phyloP scores from a whole-genome alignment of 1,140 invertebrate genomes.

The Halyomorpha halys region DNA sequence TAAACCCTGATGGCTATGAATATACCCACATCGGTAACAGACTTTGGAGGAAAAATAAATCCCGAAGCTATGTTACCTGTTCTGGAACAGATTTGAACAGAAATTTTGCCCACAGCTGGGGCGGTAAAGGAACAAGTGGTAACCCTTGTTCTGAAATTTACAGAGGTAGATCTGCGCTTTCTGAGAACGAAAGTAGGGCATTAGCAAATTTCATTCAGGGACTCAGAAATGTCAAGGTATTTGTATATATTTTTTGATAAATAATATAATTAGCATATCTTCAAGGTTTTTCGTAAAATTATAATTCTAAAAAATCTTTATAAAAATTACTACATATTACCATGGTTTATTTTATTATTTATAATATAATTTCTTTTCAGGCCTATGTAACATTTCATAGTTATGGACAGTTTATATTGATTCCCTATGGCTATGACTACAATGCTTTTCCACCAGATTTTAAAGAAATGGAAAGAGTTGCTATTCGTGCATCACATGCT shows the following conservation, averaged over 20 bases:
- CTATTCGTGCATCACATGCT: conserved; percentile 53
- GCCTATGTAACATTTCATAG: conserved; percentile 55
- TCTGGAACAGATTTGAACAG: conserved; percentile 55
- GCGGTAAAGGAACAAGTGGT: conserved; percentile 55
- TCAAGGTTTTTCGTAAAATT: too few relatives aligned
- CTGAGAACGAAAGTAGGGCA: conserved; percentile 68
- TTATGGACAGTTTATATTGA: conserved; percentile 55
- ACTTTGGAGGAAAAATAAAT: conserved; percentile 73
- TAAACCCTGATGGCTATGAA: conserved; percentile 53
- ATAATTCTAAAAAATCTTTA: too few relatives aligned
- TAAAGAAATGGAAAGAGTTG: conserved; percentile 49
- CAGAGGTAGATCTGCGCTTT: conserved; percentile 64
- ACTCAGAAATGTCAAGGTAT: too few relatives aligned
- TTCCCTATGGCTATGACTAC: conserved; percentile 54
- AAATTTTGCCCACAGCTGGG: conserved; percentile 58
- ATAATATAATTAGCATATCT: too few relatives aligned
- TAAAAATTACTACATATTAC: too few relatives aligned
- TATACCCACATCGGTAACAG: conserved; percentile 57
- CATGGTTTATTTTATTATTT: too few relatives aligned
- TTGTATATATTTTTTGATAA: too few relatives aligned
- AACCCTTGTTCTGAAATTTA: conserved; percentile 69
- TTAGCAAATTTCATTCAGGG: conserved; percentile 29
- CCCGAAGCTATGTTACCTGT: conserved; percentile 31
- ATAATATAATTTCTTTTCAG: conserved; percentile 32
- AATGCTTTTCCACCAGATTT: conserved; percentile 43